phyloP scores from a whole-genome alignment of 1,140 invertebrate genomes.

The Melipona quadrifasciata region DNA sequence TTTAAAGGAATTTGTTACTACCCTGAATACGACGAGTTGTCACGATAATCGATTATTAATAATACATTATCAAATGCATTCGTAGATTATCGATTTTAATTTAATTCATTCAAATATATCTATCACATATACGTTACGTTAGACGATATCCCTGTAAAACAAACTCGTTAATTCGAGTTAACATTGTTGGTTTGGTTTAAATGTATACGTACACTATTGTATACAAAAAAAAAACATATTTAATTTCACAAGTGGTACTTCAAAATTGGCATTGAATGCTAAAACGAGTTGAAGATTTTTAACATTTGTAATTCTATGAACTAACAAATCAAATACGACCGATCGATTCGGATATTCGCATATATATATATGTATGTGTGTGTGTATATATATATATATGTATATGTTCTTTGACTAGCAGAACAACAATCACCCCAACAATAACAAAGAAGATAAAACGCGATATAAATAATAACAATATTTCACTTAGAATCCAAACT shows the following conservation, averaged over 20 bases:
- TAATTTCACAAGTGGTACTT: neutral
- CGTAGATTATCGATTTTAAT: neutral
- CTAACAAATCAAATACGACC: constrained; percentile 1
- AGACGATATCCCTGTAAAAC: neutral
- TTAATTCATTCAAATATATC: neutral
- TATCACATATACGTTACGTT: constrained; percentile 1
- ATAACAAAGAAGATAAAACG: constrained; percentile 52
- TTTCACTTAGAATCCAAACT: constrained; percentile 13
- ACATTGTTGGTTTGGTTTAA: constrained; percentile 5
- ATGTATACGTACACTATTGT: constrained; percentile 10
- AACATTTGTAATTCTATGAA: constrained; percentile 16
- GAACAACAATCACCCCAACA: constrained; percentile 41
- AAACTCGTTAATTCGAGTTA: constrained; percentile 16
- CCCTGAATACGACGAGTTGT: neutral
- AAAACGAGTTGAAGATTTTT: neutral
- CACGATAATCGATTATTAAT: neutral
- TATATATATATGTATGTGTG: neutral
- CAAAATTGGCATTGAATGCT: constrained; percentile 1
- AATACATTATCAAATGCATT: neutral
- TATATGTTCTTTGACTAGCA: constrained; percentile 57
- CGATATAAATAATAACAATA: constrained; percentile 41
- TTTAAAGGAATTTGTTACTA: neutral
- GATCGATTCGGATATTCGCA: constrained; percentile 19
- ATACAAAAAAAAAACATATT: constrained; percentile 27
- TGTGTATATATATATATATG: neutral